phyloP scores from a whole-genome alignment of 2,797 vertebrate genomes.

The Fistularia tabacaria region DNA sequence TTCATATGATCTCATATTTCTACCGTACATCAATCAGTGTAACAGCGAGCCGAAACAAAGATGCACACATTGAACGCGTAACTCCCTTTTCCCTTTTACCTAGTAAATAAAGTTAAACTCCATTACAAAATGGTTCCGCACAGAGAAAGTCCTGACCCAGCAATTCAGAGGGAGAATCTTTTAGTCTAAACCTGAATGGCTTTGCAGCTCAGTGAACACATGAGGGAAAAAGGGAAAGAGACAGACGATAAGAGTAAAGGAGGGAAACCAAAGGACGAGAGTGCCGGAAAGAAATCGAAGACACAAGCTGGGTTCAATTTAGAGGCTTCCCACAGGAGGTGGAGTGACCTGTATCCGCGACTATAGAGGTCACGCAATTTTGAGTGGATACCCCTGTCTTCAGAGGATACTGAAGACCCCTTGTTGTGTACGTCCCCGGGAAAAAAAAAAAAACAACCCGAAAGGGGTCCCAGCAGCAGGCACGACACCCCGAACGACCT shows the following conservation, averaged over 20 bases:
- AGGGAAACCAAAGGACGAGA: slow-evolving; percentile 62
- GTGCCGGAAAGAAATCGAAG: slow-evolving; percentile 73
- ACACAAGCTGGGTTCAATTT: slow-evolving; percentile 83
- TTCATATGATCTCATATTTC: slow-evolving; percentile 38
- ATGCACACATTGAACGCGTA: slow-evolving; percentile 62
- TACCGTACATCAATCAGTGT: slow-evolving; percentile 60
- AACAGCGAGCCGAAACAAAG: slow-evolving; percentile 66
- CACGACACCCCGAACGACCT: slow-evolving; percentile 69
- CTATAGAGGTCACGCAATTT: slow-evolving; percentile 81
- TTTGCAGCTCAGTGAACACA: slow-evolving; percentile 80
- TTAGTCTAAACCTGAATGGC: slow-evolving; percentile 76
- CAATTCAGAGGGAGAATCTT: slow-evolving; percentile 72
- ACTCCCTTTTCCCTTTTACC: slow-evolving; percentile 67
- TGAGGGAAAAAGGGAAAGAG: slow-evolving; percentile 65
- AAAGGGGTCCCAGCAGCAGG: slow-evolving; percentile 67
- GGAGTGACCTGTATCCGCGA: slow-evolving; percentile 76
- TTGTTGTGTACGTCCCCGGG: slow-evolving; percentile 64
- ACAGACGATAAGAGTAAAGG: slow-evolving; percentile 67
- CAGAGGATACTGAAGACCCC: slow-evolving; percentile 68
- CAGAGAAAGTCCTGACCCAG: slow-evolving; percentile 73
- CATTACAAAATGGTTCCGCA: slow-evolving; percentile 68
- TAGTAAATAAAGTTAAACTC: slow-evolving; percentile 78
- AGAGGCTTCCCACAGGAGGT: slow-evolving; percentile 77
- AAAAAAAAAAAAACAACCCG: slow-evolving; percentile 12
- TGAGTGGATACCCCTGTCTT: slow-evolving; percentile 73